Evolutionary conservation across 2,797 vertebrate genomes (phyloP), one percentile per base, ranked within the genome.

Genomic region (Australoheros facetus): DNA sequence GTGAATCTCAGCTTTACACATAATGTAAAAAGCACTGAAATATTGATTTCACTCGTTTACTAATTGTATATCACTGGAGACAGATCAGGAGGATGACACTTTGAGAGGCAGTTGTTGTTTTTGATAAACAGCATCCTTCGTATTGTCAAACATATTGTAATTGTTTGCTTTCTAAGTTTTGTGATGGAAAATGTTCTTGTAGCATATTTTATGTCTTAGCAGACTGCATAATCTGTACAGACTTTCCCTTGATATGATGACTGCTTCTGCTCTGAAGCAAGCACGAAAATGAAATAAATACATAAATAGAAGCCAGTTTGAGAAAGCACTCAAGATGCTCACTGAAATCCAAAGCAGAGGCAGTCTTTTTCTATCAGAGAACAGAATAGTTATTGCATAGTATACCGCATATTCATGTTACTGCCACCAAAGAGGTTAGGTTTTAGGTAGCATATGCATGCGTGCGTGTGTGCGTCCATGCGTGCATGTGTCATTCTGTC

Each of bases 351-450:
- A 69, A 26, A 66, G 23, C 32, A 59, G 32, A 71, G 78, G 19
- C 75, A 76, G 81, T 62, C 42, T 26, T 81, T 77, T 73, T 77
- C 55, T 53, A 37, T 56, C 13, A 71, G 12, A 78, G 17, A 77
- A 58, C 45, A 83, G 81, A 78, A 45, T 37, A 28, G 71, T 73
- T 59, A 64, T 48, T 19, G 45, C 55, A 59, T 48, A 75, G 70
- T 77, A 81, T 77, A 28, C 60, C 9, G 34, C 34, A 34, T 54
- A 78, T 81, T 64, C 66, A 80, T 42, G 62, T 66, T 66, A 10
- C 34, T 3, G 34, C 34, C 34, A 37, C 34, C 34, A 37, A 37
- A 37, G 34, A 37, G 34, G 32, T 37, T 7, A 37, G 10, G 34
- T 10, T 37, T 37, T 10, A 10, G 34, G 9, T 10, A 37, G 34